These are phyloP conservation scores for Temnothorax rugatulus DNA, from an alignment of 2,888 invertebrate species.

Conservation along the genomic window DNA sequence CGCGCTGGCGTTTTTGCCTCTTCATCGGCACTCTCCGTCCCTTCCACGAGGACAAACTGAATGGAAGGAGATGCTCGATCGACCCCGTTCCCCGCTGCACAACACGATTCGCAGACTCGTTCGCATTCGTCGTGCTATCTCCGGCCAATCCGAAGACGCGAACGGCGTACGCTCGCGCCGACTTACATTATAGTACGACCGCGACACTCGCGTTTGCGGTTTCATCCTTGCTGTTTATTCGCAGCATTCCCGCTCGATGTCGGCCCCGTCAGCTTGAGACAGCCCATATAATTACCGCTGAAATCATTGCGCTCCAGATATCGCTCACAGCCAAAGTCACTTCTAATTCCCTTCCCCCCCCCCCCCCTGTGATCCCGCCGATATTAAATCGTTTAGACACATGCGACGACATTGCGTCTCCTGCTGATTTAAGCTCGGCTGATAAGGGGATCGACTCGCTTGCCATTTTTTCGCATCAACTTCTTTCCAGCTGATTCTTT, in stretches of 20 bases:
- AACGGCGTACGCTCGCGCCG: conserved; percentile 43
- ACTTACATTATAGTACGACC: conserved; percentile 58
- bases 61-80: conserved; percentile 82
- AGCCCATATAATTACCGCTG: not conserved
- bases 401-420: not conserved
- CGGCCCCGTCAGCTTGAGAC: not conserved
- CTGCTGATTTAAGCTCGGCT: not conserved
- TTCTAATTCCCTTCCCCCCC: not conserved
- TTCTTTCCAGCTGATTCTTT: not conserved
- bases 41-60: conserved; percentile 69
- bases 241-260: conserved; percentile 53
- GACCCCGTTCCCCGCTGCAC: conserved; percentile 61
- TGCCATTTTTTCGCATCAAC: not conserved
- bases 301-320: conserved; percentile 1
- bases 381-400: not conserved
- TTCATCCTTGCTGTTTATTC: conserved; percentile 61
- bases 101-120: not conserved
- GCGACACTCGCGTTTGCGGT: conserved; percentile 46
- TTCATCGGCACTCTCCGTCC: conserved; percentile 30
- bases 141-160: conserved; percentile 65
- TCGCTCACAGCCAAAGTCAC: not conserved
- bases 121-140: conserved; percentile 39
- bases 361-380: too few species aligned
- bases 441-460: not conserved
- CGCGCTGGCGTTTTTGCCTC: conserved; percentile 42